Evolutionary conservation across 2,888 invertebrate genomes (phyloP).

Genomic region (Apotomis betuletana): DNA sequence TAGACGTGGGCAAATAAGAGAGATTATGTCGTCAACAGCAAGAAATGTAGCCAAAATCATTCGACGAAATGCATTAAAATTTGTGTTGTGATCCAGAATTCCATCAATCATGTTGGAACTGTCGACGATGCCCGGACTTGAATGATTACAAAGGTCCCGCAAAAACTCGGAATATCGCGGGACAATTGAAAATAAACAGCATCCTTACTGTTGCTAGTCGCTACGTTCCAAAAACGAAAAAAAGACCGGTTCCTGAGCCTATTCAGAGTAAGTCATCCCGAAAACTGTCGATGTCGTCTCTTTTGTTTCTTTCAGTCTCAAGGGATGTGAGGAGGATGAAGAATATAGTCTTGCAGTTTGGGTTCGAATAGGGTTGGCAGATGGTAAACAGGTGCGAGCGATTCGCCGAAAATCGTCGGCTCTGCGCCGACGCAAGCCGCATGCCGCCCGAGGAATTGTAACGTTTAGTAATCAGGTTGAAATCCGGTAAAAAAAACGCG

Average conservation of each 20-base stretch:
- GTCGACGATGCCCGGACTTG: neutral
- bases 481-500: constrained; percentile 15
- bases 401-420: constrained; percentile 59
- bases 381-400: constrained; percentile 62
- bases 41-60: neutral
- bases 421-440: constrained; percentile 25
- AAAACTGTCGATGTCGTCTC: neutral
- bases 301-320: constrained; percentile 1
- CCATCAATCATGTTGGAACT: constrained; percentile 5
- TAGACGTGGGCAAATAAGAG: too few relatives aligned
- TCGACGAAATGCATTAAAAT: constrained; percentile 3
- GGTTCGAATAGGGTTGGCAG: constrained; percentile 50
- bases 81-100: neutral
- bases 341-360: neutral
- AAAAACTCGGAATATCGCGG: constrained; percentile 23
- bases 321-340: constrained; percentile 7
- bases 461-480: constrained; percentile 37
- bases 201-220: constrained; percentile 16
- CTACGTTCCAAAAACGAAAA: constrained; percentile 13
- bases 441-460: constrained; percentile 38
- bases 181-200: constrained; percentile 23
- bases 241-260: constrained; percentile 13
- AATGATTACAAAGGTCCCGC: constrained; percentile 8
- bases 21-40: neutral
- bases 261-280: constrained; percentile 18